Conservation (phyloP, 2,888 invertebrate genomes). For the Thalpophila matura region DNA sequence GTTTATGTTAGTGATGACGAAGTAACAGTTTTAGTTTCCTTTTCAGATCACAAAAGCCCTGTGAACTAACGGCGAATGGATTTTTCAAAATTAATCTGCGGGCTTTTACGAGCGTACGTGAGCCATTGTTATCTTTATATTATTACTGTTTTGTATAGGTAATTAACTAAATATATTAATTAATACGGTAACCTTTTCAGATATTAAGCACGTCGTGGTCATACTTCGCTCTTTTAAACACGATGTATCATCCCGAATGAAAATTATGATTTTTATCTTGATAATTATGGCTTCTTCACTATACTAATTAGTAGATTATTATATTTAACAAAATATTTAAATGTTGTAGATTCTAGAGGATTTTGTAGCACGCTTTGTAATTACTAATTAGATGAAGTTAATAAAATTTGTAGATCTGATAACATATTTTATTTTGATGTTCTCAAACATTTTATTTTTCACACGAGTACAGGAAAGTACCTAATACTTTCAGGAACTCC, state of each 20-base stretch:
- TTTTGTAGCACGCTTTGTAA: not conserved
- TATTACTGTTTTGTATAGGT: not conserved
- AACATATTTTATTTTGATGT: constrained; percentile 1
- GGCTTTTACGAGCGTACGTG: constrained; percentile 45
- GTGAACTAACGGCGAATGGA: constrained; percentile 42
- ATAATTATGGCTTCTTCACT: not conserved
- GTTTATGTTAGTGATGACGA: no score
- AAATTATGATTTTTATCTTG: not conserved
- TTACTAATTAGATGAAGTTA: not conserved
- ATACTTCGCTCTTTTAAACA: constrained; percentile 53
- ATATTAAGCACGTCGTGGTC: constrained; percentile 57
- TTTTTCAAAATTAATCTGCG: constrained; percentile 37
- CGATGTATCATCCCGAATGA: constrained; percentile 46
- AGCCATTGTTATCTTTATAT: not conserved
- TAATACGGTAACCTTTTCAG: constrained; percentile 19
- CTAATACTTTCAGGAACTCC: constrained; percentile 4
- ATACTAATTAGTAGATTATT: not conserved
- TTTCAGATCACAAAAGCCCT: constrained; percentile 50
- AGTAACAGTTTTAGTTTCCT: not conserved
- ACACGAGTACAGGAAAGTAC: not conserved
- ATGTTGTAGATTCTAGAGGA: not conserved
- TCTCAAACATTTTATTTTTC: not conserved
- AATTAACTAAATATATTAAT: not conserved
- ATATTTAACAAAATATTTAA: no score
- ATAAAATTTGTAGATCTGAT: constrained; percentile 16